These are phyloP conservation scores for Puffinus mauretanicus DNA, from an alignment of 2,113 vertebrate species.

Conservation along the genomic window DNA sequence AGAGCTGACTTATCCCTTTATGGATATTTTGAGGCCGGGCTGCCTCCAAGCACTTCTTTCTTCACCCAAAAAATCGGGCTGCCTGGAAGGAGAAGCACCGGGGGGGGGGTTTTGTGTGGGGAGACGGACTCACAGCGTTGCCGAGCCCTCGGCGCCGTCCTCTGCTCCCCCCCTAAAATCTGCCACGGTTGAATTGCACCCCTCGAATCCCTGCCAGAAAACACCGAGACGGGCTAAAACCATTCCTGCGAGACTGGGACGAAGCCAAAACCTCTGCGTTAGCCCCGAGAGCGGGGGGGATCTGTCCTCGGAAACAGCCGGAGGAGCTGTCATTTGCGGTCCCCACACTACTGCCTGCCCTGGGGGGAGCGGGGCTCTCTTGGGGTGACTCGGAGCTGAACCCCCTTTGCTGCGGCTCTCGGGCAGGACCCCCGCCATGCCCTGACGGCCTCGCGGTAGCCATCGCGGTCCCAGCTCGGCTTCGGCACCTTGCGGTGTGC, in stretches of 20 bases:
- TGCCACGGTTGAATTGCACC: neutral
- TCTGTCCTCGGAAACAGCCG: too few relatives aligned
- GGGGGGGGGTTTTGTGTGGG: neutral
- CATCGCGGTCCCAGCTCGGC: rapidly evolving
- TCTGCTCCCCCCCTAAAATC: neutral
- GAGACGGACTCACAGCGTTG: rapidly evolving
- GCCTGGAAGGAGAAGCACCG: neutral
- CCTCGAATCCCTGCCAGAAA: too few relatives aligned
- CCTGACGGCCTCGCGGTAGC: rapidly evolving
- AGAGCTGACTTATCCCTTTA: neutral
- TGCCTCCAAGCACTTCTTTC: neutral
- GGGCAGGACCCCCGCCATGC: too few relatives aligned
- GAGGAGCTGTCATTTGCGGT: rapidly evolving
- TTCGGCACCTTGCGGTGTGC: neutral
- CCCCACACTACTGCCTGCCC: neutral
- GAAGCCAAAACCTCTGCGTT: rapidly evolving
- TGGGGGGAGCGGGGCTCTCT: neutral
- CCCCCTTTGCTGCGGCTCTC: neutral
- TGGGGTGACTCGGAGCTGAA: neutral
- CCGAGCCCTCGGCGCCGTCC: rapidly evolving
- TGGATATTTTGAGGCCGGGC: neutral
- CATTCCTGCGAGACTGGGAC: neutral
- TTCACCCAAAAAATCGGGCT: rapidly evolving
- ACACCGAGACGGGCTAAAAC: rapidly evolving
- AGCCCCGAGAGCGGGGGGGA: rapidly evolving